Conservation (phyloP, 2,113 vertebrate genomes). For the Entomyzon cyanotis region DNA sequence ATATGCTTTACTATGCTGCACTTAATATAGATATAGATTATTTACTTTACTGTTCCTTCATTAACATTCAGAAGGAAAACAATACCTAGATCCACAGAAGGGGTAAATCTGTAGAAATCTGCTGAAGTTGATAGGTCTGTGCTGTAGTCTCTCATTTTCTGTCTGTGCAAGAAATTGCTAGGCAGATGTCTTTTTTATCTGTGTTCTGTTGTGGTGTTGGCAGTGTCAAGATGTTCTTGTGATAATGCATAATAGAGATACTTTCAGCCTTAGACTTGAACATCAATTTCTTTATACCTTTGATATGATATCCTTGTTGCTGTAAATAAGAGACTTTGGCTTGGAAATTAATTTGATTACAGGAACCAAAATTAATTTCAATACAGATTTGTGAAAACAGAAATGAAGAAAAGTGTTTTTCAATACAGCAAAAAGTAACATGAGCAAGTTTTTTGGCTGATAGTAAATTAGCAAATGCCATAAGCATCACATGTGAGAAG, state of each 20-base stretch:
- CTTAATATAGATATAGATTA: neutral
- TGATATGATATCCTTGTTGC: neutral
- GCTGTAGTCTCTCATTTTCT: neutral
- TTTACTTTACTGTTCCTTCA: neutral
- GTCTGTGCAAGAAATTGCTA: neutral
- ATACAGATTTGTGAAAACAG: neutral
- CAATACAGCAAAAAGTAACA: neutral
- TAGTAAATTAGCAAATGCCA: neutral
- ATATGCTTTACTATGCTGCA: neutral
- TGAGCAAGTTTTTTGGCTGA: neutral
- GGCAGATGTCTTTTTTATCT: constrained; percentile 32
- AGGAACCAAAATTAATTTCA: neutral
- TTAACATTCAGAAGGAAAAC: neutral
- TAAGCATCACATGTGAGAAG: neutral
- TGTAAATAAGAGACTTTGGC: neutral
- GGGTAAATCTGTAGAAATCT: neutral
- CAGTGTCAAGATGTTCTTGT: neutral
- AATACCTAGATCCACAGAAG: neutral
- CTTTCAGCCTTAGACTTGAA: neutral
- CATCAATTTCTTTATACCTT: neutral
- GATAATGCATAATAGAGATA: neutral
- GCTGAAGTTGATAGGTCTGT: neutral
- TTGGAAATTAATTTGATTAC: neutral
- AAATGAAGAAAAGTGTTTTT: neutral
- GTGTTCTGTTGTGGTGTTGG: constrained; percentile 11